Conservation (phyloP, 2,113 vertebrate species). For the Abramis brama region DNA sequence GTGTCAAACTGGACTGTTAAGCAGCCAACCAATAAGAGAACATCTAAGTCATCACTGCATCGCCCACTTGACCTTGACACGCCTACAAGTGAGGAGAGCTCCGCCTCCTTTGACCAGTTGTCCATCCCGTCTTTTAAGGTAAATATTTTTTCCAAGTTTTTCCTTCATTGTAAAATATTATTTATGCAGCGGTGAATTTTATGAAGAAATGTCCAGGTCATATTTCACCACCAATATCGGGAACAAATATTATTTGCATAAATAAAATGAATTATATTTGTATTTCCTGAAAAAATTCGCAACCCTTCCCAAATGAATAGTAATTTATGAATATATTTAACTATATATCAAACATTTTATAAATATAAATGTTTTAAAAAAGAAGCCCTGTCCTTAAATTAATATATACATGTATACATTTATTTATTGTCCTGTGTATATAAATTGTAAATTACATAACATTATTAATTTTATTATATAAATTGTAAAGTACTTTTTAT, state of each 20-base stretch:
- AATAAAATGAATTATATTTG: neutral
- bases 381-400: neutral
- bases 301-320: neutral
- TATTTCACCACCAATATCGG: neutral
- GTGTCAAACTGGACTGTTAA: conserved; percentile 95
- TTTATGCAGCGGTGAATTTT: neutral
- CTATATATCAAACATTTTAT: neutral
- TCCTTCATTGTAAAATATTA: neutral
- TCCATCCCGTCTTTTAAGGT: conserved; percentile 94
- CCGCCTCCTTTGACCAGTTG: conserved; percentile 88
- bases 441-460: too few species aligned
- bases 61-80: conserved; percentile 95
- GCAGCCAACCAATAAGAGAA: conserved; percentile 95
- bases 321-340: neutral
- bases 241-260: neutral
- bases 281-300: too few species aligned
- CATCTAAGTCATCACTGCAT: conserved; percentile 95
- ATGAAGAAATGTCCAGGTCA: neutral
- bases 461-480: too few species aligned
- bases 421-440: too few species aligned
- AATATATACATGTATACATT: neutral
- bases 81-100: conserved; percentile 93
- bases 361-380: neutral
- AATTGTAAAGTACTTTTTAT: too few species aligned
- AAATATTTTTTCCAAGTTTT: conserved; percentile 18